These are phyloP conservation scores for Oasisia sp. DNA, from an alignment of 2,888 invertebrate species.

Conservation along the genomic window DNA sequence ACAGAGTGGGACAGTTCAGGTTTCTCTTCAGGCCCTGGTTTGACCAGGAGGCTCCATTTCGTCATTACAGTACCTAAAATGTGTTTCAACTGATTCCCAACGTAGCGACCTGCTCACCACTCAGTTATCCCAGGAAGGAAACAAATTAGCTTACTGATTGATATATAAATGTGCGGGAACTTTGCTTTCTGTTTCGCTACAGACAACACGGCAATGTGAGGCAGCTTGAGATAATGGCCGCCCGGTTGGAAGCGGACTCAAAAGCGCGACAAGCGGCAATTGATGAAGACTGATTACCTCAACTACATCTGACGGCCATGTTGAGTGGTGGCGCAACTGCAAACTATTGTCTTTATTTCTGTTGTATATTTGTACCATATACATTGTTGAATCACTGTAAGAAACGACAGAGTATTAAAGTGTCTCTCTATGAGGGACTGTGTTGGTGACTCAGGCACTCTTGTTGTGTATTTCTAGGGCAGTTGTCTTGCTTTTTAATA, in stretches of 20 bases:
- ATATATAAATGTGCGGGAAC: too few species aligned
- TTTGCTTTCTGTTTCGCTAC: too few species aligned
- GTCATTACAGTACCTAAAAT: too few species aligned
- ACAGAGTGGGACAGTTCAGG: too few species aligned
- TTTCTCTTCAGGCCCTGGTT: too few species aligned
- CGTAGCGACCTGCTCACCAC: too few species aligned
- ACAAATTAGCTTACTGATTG: neutral
- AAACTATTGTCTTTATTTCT: neutral
- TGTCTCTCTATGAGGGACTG: neutral
- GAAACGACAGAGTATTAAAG: neutral
- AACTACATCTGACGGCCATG: neutral
- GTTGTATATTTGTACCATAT: neutral
- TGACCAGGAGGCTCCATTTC: too few species aligned
- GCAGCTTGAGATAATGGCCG: neutral
- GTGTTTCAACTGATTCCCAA: too few species aligned
- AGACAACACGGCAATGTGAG: constrained; percentile 4
- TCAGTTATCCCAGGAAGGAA: neutral
- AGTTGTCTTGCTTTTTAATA: neutral
- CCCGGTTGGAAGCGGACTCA: neutral
- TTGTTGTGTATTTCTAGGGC: neutral
- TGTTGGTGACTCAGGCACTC: neutral
- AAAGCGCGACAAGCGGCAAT: neutral
- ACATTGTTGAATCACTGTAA: constrained; percentile 2
- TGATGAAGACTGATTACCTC: neutral
- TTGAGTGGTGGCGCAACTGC: neutral